These are phyloP conservation scores for Melangyna quadrimaculata DNA, from an alignment of 2,888 invertebrate species.

Conservation along the genomic window DNA sequence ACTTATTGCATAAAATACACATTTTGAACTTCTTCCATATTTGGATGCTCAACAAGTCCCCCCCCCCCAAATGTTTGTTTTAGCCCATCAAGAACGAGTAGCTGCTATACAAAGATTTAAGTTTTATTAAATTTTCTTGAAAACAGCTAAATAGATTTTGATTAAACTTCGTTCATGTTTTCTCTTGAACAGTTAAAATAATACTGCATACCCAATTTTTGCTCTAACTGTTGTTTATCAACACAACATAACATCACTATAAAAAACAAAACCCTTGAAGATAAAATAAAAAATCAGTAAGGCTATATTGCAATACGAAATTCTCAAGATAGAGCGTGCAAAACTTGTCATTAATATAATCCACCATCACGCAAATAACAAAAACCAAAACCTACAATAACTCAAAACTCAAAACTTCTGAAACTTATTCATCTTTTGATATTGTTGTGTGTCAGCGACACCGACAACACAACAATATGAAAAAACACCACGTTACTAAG, in stretches of 20 bases:
- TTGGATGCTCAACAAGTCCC: too few species aligned
- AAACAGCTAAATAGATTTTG: too few species aligned
- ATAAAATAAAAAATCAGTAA: neutral
- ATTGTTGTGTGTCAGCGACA: neutral
- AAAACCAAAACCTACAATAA: neutral
- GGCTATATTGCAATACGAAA: neutral
- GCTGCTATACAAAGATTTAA: too few species aligned
- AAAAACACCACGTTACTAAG: constrained; percentile 65
- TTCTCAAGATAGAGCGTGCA: constrained; percentile 20
- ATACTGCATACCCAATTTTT: constrained; percentile 49
- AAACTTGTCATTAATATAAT: constrained; percentile 51
- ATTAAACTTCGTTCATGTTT: too few species aligned
- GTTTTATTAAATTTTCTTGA: too few species aligned
- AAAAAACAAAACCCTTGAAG: constrained; percentile 14
- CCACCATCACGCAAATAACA: constrained; percentile 54
- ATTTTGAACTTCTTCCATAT: too few species aligned
- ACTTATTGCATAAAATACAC: too few species aligned
- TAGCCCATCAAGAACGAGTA: too few species aligned
- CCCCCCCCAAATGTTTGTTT: too few species aligned
- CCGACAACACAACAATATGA: constrained; percentile 68
- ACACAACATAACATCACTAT: constrained; percentile 24
- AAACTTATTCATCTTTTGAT: constrained; percentile 31
- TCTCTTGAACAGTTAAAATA: too few species aligned
- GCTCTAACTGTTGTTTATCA: constrained; percentile 41
- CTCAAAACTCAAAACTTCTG: constrained; percentile 14